Percentiles rank a stretch among this genome's conserved stretches.
Conservation (phyloP, 2,113 vertebrate genomes). For the Dasyornis broadbenti region DNA sequence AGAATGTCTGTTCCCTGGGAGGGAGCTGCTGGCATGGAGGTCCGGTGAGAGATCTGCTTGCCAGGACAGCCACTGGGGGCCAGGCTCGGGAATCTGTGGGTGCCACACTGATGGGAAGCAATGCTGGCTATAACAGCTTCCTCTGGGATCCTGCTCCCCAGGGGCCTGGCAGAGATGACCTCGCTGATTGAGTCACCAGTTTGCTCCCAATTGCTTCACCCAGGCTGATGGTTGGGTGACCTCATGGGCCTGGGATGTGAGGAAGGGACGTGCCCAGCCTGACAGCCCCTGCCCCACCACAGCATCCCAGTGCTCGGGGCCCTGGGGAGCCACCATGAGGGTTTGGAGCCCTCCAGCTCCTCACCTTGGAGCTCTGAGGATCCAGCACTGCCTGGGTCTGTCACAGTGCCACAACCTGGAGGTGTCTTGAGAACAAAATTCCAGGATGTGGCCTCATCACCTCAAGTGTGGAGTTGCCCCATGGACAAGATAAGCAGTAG, state of each 20-base stretch:
- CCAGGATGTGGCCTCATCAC: not conserved
- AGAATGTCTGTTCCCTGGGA: not conserved
- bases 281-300: not conserved
- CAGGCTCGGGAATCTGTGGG: not conserved
- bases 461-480: not conserved
- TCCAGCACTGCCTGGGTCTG: not conserved
- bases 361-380: not conserved
- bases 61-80: not conserved
- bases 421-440: not conserved
- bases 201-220: not conserved
- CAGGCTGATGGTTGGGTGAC: not conserved
- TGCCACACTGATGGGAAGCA: not conserved
- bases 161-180: not conserved
- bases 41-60: not conserved
- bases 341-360: not conserved
- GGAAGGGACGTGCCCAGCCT: not conserved
- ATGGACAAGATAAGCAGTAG: not conserved
- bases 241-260: not conserved
- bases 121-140: not conserved
- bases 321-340: not conserved
- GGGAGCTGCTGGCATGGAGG: not conserved
- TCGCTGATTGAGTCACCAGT: not conserved
- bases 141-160: rapidly evolving
- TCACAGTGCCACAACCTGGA: rapidly evolving
- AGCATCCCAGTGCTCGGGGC: not conserved